A percentile compares a stretch with the other conserved stretches of the same genome.
These are phyloP conservation scores for Tiliqua scincoides DNA, from an alignment of 2,113 vertebrate species.

Conservation along the genomic window DNA sequence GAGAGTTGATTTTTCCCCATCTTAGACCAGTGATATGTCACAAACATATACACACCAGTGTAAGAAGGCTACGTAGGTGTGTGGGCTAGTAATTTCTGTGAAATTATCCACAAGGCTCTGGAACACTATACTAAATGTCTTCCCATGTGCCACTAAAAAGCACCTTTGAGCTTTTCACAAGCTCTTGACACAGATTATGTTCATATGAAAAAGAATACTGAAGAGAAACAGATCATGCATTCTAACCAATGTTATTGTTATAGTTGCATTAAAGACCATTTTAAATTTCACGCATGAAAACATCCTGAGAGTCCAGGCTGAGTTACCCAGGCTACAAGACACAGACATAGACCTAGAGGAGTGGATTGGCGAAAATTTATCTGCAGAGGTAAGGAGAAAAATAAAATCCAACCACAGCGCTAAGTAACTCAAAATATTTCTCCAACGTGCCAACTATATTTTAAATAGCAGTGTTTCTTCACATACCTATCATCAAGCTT, in stretches of 20 bases:
- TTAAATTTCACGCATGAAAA: not conserved
- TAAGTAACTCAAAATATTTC: not conserved
- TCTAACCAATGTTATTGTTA: not conserved
- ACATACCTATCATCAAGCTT: not conserved
- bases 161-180: not conserved
- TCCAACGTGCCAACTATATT: not conserved
- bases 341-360: not conserved
- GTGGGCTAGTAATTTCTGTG: not conserved
- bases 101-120: not conserved
- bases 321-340: not conserved
- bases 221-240: not conserved
- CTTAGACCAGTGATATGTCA: not conserved
- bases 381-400: not conserved
- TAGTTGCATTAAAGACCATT: not conserved
- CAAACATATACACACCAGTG: not conserved
- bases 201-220: not conserved
- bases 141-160: not conserved
- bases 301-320: not conserved
- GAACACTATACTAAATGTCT: not conserved
- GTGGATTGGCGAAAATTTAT: not conserved
- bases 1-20: not conserved
- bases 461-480: not conserved
- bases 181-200: not conserved
- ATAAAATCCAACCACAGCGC: not conserved
- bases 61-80: no score